A percentile compares a stretch with the other conserved stretches of the same genome.
Evolutionary conservation across 2,797 vertebrate species (phyloP).

Genomic region (Falco concolor): DNA sequence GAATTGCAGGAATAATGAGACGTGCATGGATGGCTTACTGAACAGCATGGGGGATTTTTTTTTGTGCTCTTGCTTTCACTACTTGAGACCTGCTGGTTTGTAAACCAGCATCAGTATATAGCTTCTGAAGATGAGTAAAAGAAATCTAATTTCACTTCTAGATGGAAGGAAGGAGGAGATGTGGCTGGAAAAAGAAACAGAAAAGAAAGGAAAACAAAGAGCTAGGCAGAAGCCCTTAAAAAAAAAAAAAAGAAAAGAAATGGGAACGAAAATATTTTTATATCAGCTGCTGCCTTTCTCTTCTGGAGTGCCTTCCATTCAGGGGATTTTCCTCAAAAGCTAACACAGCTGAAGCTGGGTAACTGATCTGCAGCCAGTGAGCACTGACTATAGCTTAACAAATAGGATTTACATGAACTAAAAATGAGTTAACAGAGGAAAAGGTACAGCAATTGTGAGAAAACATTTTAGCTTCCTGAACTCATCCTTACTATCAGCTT

Average conservation of each 20-base stretch:
- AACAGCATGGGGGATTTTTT: neutral
- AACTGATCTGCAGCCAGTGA: neutral
- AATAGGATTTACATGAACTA: neutral
- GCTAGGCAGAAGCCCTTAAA: neutral
- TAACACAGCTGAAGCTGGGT: neutral
- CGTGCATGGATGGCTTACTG: rapidly evolving
- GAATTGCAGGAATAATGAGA: neutral
- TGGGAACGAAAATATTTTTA: neutral
- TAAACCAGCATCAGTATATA: neutral
- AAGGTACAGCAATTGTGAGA: neutral
- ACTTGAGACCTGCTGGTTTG: too few relatives aligned
- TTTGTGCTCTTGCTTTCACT: too few relatives aligned
- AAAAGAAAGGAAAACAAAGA: neutral
- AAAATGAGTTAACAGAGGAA: neutral
- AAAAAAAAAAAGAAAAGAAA: neutral
- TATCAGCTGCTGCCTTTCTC: neutral
- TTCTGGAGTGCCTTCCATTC: neutral
- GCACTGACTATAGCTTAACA: neutral
- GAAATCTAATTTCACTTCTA: neutral
- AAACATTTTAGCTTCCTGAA: neutral
- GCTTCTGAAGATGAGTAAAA: neutral
- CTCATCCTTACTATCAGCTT: neutral
- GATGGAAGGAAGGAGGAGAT: neutral
- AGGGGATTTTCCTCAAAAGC: neutral
- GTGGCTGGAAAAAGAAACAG: neutral